Percentiles rank a stretch among this genome's conserved stretches.
Conservation (phyloP, 2,888 invertebrate genomes). For the Liposcelis brunnea region DNA sequence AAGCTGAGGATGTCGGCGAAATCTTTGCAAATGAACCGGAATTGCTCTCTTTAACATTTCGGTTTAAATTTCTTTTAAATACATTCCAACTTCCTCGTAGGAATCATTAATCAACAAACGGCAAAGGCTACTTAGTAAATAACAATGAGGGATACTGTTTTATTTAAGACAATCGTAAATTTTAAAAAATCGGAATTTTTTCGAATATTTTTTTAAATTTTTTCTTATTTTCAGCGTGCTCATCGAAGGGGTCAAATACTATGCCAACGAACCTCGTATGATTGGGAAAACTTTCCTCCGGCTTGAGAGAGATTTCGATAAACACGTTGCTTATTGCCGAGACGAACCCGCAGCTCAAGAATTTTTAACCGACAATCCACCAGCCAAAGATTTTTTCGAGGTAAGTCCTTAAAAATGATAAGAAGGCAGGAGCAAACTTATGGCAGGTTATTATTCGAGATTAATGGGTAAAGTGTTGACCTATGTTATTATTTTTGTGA, state of each 20-base stretch:
- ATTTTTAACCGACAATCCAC: constrained; percentile 49
- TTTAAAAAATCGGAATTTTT: no score
- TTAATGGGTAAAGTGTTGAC: background rate
- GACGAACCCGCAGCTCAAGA: constrained; percentile 72
- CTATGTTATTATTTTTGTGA: constrained; percentile 8
- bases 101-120: no score
- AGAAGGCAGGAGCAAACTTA: background rate
- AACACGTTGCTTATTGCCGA: constrained; percentile 77
- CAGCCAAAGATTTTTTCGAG: constrained; percentile 62
- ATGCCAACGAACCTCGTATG: constrained; percentile 73
- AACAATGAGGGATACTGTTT: no score
- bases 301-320: constrained; percentile 86
- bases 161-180: no score
- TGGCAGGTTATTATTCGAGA: constrained; percentile 3
- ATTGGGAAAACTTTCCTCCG: constrained; percentile 77
- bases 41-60: background rate
- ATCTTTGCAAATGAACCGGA: background rate
- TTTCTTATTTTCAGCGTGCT: constrained; percentile 45
- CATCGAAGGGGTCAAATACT: constrained; percentile 84
- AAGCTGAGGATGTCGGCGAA: background rate
- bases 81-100: background rate
- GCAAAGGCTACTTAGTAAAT: no score
- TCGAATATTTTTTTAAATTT: constrained; percentile 11
- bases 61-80: background rate
- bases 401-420: constrained; percentile 34